Conservation (phyloP, 2,888 invertebrate species). For the Crioceris asparagi region DNA sequence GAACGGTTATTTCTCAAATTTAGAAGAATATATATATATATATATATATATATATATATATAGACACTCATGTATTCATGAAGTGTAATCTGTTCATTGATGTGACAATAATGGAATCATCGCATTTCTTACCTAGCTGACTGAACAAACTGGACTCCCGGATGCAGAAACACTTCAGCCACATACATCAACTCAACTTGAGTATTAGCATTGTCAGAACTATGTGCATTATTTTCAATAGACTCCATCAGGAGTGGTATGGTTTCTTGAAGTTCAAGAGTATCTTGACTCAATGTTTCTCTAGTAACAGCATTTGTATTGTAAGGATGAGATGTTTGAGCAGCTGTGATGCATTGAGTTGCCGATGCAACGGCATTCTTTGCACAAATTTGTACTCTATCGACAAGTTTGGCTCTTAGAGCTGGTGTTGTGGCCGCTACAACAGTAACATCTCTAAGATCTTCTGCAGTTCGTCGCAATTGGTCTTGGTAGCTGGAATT, state of each 20-base stretch:
- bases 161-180: slow-evolving; percentile 72
- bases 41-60: too few relatives aligned
- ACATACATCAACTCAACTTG: slow-evolving; percentile 75
- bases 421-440: slow-evolving; percentile 73
- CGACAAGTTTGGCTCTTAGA: slow-evolving; percentile 60
- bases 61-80: too few relatives aligned
- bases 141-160: slow-evolving; percentile 59
- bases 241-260: slow-evolving; percentile 75
- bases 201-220: slow-evolving; percentile 62
- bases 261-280: slow-evolving; percentile 62
- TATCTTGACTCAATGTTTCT: slow-evolving; percentile 65
- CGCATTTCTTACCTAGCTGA: slow-evolving; percentile 41
- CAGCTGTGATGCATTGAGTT: slow-evolving; percentile 83
- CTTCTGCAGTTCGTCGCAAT: slow-evolving; percentile 81
- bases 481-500: slow-evolving; percentile 61
- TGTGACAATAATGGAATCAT: too few relatives aligned
- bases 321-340: slow-evolving; percentile 68
- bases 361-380: slow-evolving; percentile 80
- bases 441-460: slow-evolving; percentile 80
- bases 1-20: not conserved
- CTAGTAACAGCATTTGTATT: slow-evolving; percentile 58
- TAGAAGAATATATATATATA: too few relatives aligned
- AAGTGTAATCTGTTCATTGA: too few relatives aligned
- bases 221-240: slow-evolving; percentile 55
- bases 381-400: slow-evolving; percentile 59